Evolutionary conservation across 2,797 vertebrate genomes (phyloP).

Genomic region (Macrochelys suwanniensis): DNA sequence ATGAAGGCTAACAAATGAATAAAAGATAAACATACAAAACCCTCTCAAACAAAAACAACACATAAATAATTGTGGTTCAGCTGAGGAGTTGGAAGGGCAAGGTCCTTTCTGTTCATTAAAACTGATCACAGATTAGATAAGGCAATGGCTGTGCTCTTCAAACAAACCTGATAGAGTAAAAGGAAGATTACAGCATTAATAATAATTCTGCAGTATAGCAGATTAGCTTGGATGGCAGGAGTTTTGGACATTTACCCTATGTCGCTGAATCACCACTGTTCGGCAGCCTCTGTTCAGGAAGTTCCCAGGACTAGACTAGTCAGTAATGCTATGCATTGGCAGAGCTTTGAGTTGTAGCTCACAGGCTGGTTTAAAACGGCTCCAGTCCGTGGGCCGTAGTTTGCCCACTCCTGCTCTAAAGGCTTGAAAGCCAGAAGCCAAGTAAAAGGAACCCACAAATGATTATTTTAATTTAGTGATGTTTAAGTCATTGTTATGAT

Average conservation of each 20-base stretch:
- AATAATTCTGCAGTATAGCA: not conserved
- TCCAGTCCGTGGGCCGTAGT: too few species aligned
- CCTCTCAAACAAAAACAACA: not conserved
- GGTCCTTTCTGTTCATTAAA: not conserved
- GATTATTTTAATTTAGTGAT: not conserved
- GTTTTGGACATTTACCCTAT: accelerated
- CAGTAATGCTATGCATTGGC: not conserved
- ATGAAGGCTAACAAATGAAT: too few species aligned
- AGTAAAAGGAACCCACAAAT: not conserved
- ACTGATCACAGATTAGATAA: not conserved
- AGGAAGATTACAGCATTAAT: not conserved
- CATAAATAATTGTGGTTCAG: not conserved
- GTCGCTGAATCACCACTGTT: not conserved
- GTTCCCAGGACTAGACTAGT: not conserved
- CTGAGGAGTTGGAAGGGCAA: accelerated
- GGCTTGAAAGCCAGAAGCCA: not conserved
- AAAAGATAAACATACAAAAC: too few species aligned
- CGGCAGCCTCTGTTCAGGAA: not conserved
- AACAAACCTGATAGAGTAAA: not conserved
- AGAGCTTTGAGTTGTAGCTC: not conserved
- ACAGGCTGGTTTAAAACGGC: too few species aligned
- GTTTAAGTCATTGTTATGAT: not conserved
- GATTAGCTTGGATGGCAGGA: not conserved
- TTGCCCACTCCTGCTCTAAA: too few species aligned
- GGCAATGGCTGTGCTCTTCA: not conserved